Percentiles rank a stretch among this genome's conserved stretches.
phyloP scores from a whole-genome alignment of 2,113 vertebrate species.

The Corvus cornix region DNA sequence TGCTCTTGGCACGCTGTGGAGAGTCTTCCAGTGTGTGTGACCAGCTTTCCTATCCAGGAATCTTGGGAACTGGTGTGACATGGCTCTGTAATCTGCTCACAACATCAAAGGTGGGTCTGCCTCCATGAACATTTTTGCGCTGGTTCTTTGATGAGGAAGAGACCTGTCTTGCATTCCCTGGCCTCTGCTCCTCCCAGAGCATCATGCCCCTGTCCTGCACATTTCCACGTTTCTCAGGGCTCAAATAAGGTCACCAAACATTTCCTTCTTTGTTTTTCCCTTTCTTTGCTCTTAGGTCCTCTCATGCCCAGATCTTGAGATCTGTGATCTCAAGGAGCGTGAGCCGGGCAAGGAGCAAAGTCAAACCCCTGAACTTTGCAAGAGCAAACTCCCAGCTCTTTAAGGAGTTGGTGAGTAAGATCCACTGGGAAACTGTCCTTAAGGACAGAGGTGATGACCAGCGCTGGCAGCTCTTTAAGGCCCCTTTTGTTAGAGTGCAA shows the following conservation, averaged over 20 bases:
- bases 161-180: neutral
- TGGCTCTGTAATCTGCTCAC: neutral
- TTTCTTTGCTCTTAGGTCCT: neutral
- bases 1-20: neutral
- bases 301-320: neutral
- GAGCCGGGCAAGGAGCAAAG: neutral
- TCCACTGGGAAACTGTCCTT: neutral
- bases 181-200: neutral
- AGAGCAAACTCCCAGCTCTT: neutral
- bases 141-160: neutral
- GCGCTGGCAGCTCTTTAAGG: neutral
- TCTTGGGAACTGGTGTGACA: neutral
- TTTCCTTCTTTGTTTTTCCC: neutral
- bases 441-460: neutral
- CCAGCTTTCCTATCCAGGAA: neutral
- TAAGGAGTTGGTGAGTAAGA: neutral
- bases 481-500: neutral
- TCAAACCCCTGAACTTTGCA: neutral
- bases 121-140: neutral
- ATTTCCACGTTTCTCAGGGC: neutral
- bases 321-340: neutral
- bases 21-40: neutral
- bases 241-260: neutral
- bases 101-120: constrained; percentile 7
- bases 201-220: neutral